These are phyloP conservation scores for Myrmophylax atrothorax DNA, from an alignment of 2,113 vertebrate species.

Conservation along the genomic window DNA sequence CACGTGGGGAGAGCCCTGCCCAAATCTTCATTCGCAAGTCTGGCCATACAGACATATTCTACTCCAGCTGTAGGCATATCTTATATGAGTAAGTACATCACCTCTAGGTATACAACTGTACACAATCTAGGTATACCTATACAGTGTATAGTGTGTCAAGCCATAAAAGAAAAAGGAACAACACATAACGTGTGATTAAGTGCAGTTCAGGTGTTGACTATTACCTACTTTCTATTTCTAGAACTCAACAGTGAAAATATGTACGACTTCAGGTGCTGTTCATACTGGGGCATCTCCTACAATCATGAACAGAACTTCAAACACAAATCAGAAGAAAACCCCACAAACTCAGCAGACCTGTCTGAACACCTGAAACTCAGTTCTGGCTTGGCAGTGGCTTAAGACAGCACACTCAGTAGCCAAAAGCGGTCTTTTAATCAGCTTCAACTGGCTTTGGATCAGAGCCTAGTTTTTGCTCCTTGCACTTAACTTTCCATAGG, in stretches of 20 bases:
- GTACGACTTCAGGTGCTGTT: neutral
- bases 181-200: neutral
- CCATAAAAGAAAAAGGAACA: neutral
- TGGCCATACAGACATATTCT: neutral
- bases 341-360: neutral
- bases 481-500: slow-evolving; percentile 4
- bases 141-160: neutral
- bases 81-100: neutral
- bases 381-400: neutral
- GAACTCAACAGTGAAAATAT: neutral
- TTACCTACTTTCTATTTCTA: neutral
- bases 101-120: neutral
- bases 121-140: neutral
- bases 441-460: slow-evolving; percentile 30
- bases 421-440: slow-evolving; percentile 36
- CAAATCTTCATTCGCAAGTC: too few species aligned
- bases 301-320: neutral
- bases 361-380: neutral
- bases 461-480: neutral
- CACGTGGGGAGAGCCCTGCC: too few species aligned
- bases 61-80: neutral
- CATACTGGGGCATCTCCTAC: neutral
- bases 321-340: neutral
- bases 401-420: neutral
- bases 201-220: neutral